Evolutionary conservation across 2,797 vertebrate genomes (phyloP).

Genomic region (Labeo calbasu): DNA sequence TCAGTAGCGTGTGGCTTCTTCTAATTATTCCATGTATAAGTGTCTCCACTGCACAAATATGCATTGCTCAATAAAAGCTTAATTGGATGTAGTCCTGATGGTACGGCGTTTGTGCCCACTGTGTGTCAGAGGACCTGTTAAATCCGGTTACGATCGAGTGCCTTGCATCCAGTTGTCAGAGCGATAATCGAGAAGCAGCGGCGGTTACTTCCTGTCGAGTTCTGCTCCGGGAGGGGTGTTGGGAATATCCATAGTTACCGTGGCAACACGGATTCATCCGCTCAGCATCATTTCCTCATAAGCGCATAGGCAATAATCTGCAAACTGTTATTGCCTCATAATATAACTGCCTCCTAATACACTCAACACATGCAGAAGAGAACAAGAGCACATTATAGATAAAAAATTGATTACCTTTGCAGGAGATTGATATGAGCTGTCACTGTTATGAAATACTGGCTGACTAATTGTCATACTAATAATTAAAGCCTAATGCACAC

Average conservation of each 20-base stretch:
- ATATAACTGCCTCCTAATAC: background rate
- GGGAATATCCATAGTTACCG: slow-evolving; percentile 69
- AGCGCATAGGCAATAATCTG: slow-evolving; percentile 38
- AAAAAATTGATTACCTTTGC: background rate
- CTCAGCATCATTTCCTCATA: slow-evolving; percentile 8
- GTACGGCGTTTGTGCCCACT: background rate
- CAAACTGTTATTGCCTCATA: slow-evolving; percentile 17
- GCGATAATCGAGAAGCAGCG: background rate
- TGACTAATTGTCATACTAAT: background rate
- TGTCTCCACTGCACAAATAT: background rate
- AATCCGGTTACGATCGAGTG: background rate
- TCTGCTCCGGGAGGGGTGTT: background rate
- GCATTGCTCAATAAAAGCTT: slow-evolving; percentile 20
- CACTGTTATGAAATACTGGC: too few species aligned
- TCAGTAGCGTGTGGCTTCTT: background rate
- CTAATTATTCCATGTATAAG: background rate
- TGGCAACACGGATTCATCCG: slow-evolving; percentile 70
- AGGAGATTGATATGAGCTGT: background rate
- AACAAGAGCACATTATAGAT: background rate
- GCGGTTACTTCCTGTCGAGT: background rate
- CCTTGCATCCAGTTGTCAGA: background rate
- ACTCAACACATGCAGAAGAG: background rate
- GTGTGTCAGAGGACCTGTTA: background rate
- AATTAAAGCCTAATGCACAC: background rate
- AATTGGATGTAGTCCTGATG: background rate